Evolutionary conservation across 2,888 invertebrate species (phyloP).

Genomic region (Lasius fuliginosus): DNA sequence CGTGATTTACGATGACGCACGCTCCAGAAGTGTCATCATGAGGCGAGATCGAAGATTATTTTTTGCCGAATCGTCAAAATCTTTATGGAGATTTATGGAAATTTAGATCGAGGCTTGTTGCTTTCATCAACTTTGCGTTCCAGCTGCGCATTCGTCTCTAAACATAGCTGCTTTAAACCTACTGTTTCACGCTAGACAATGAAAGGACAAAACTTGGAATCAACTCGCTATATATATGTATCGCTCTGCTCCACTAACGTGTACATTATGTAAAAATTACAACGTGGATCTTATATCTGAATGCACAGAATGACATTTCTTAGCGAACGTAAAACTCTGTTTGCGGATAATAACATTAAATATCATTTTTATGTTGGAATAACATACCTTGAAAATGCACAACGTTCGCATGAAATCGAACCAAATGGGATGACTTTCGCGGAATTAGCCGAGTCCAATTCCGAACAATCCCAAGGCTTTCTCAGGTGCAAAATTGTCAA

Average conservation of each 20-base stretch:
- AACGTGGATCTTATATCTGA: neutral
- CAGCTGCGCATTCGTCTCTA: too few species aligned
- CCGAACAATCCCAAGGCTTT: neutral
- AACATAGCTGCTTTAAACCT: neutral
- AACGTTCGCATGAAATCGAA: neutral
- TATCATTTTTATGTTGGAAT: neutral
- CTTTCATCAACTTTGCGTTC: too few species aligned
- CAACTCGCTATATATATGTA: too few species aligned
- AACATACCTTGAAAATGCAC: too few species aligned
- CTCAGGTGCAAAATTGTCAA: neutral
- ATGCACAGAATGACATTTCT: neutral
- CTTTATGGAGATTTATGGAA: neutral
- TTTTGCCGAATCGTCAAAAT: neutral
- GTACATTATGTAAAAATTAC: too few species aligned
- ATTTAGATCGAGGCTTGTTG: neutral
- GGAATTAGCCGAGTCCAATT: neutral
- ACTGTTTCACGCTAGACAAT: neutral
- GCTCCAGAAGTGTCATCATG: neutral
- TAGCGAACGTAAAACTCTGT: neutral
- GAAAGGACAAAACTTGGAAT: neutral
- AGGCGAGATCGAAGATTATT: neutral
- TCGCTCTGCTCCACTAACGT: too few species aligned
- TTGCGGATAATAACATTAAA: neutral
- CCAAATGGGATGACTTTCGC: neutral
- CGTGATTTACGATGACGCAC: constrained; percentile 13